Evolutionary conservation across 53 echinoderm and acorn worm species (phyloP), one percentile per base, ranked within the genome.

Genomic region (Echinarachnius parma): DNA sequence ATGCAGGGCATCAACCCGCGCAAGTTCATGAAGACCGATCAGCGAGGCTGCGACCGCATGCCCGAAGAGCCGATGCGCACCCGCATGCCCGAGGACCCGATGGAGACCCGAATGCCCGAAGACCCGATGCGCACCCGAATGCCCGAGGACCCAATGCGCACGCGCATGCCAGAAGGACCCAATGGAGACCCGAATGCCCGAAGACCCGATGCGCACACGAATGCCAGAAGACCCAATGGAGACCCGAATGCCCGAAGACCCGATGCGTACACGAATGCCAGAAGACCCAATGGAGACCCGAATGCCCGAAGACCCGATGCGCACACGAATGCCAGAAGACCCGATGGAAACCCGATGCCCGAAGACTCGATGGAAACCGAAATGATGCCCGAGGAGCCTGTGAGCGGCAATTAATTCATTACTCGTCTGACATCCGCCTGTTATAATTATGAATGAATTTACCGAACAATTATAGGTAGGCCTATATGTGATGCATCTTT

Each of bases 91-190:
- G 13, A 9, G 42, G 42, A 39, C 13, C 42, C 42, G 42, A 39
- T 39, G 42, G 42, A 39, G 7, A 7, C 7, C 7, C 13, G 42
- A 39, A 13, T 9, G 7, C 42, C 42, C 7, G 13, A 7, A 39
- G 42, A 13, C 42, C 42, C 42, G n/a, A n/a, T n/a, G n/a, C n/a
- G n/a, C n/a, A n/a, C n/a, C n/a, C n/a, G n/a, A n/a, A n/a, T n/a
- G 46, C 1, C 83, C 11, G 21, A 76, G 39, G 76, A 83, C 58
- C 44, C 15, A 4, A 34, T 53, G 2, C 75, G 75, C 28, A 4
- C 4, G 30, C 1, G 60, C 60, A 33, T 26, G 21, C 23, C 9
- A 54, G 9, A 49, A 20, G 49, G n/a, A 9, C 20, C 49, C 49
- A 49, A 23, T 23, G 20, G 21, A 23, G 21, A 49, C 16, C 4